Conservation (phyloP, 2,888 invertebrate genomes). For the Spatulosminthurus flaviceps region DNA sequence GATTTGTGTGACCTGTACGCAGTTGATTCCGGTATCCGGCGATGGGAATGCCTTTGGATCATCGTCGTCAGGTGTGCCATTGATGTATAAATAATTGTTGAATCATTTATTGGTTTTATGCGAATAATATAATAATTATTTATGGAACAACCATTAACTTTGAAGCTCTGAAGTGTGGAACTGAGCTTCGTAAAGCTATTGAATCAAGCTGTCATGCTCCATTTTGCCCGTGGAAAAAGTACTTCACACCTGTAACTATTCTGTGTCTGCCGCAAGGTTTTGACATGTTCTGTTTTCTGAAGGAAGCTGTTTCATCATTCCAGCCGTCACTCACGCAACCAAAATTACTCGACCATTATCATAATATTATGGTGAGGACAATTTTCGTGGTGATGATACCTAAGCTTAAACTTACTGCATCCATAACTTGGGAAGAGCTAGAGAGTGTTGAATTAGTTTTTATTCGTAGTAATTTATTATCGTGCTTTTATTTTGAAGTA, state of each 20-base stretch:
- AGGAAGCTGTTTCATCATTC: neutral
- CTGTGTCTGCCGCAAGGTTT: slow-evolving; percentile 25
- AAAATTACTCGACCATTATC: neutral
- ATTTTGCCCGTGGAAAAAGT: slow-evolving; percentile 26
- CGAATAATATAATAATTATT: neutral
- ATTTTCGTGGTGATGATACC: neutral
- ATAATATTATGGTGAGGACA: slow-evolving; percentile 22
- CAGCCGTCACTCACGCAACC: neutral
- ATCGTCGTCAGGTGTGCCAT: neutral
- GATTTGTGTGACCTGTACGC: slow-evolving; percentile 31
- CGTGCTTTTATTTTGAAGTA: neutral
- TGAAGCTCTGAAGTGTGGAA: neutral
- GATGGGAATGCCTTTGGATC: neutral
- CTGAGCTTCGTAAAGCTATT: slow-evolving; percentile 21
- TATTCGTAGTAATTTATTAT: no score
- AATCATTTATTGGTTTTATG: neutral
- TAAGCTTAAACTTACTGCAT: neutral
- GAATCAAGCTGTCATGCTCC: neutral
- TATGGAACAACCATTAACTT: neutral
- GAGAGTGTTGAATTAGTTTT: no score
- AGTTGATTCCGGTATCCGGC: slow-evolving; percentile 15
- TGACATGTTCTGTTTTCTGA: slow-evolving; percentile 31
- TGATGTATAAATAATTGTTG: no score
- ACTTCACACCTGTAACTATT: slow-evolving; percentile 31
- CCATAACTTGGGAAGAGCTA: no score